Base-by-base conservation (phyloP, 2,888 invertebrate genomes). In the Leptopilina myrica region DNA sequence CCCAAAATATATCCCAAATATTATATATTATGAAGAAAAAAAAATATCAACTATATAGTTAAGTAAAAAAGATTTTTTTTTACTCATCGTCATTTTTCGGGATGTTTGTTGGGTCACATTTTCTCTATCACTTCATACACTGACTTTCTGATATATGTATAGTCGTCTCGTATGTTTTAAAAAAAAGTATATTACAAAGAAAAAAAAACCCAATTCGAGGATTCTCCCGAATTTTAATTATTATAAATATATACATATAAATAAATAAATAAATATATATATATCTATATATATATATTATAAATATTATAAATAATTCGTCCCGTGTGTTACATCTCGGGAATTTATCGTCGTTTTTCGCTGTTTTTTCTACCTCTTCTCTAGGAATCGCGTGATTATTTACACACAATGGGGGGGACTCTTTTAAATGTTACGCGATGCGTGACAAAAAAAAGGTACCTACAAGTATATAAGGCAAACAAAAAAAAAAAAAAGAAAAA, bases 301-400 rank as follows among this genome's bases (percentile, higher is more conserved):
- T 80, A 82, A 79, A 43, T 8, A 43, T 43, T 43, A 43, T 43
- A 43, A 6, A 82, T 81, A 84, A 83, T 83, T 85, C 84, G 82
- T 85, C 84, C 84, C 84, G 84, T 81, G 84, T 81, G 82, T 83
- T 82, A 82, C 85, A 81, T 80, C 81, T 82, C 85, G 87, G 86
- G 83, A 81, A 85, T 86, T 88, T 86, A 86, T 88, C 88, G 89
- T 89, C 88, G 86, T 89, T 88, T 20, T 87, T 88, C 88, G 89
- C 89, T 88, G 89, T 89, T 89, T 88, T 89, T 89, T 89, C 89
- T 89, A 89, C 89, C 88, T 89, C 88, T 88, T 88, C 87, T 88
- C 86, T 89, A 89, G 85, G 84, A 86, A 88, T 88, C 87, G 88
- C 86, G 86, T 86, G 85, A 86, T 86, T 85, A 84, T 83, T 84